A percentile compares a stretch with the other conserved stretches of the same genome.
Evolutionary conservation across 1,140 invertebrate genomes (phyloP).

Genomic region (Papilio xuthus): DNA sequence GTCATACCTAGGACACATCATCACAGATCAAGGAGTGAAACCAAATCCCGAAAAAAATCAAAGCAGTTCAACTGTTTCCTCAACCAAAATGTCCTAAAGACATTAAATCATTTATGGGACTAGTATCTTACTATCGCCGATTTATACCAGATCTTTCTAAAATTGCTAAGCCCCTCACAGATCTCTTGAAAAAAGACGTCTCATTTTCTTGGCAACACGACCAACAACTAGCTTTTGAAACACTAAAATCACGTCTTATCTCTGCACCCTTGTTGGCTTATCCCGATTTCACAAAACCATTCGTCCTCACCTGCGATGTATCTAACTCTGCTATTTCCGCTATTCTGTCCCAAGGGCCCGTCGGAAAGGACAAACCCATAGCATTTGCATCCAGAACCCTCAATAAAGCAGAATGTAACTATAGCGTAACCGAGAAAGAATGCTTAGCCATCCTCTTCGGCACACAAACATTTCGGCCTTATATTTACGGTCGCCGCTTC

Average conservation of each 20-base stretch:
- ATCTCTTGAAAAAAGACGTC: slow-evolving; percentile 6
- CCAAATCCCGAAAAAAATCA: slow-evolving; percentile 8
- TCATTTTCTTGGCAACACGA: not conserved
- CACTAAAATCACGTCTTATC: not conserved
- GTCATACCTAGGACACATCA: slow-evolving; percentile 6
- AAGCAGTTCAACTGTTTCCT: not conserved
- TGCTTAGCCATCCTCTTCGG: not conserved
- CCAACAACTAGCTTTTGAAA: slow-evolving; percentile 1
- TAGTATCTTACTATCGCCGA: not conserved
- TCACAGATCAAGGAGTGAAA: not conserved
- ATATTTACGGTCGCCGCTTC: not conserved
- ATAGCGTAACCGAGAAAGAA: not conserved
- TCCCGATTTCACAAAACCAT: not conserved
- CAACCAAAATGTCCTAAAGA: slow-evolving; percentile 1
- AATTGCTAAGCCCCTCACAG: not conserved
- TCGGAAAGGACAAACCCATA: not conserved
- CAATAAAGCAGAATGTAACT: not conserved
- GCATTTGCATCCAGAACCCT: slow-evolving; percentile 1
- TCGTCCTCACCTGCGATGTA: not conserved
- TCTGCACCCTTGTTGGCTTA: not conserved
- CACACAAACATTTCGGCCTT: not conserved
- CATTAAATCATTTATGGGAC: not conserved
- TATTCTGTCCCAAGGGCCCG: not conserved
- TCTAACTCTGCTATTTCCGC: not conserved
- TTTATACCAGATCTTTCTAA: slow-evolving; percentile 5